Evolutionary conservation across 2,113 vertebrate genomes (phyloP).

Genomic region (Gavialis gangeticus): DNA sequence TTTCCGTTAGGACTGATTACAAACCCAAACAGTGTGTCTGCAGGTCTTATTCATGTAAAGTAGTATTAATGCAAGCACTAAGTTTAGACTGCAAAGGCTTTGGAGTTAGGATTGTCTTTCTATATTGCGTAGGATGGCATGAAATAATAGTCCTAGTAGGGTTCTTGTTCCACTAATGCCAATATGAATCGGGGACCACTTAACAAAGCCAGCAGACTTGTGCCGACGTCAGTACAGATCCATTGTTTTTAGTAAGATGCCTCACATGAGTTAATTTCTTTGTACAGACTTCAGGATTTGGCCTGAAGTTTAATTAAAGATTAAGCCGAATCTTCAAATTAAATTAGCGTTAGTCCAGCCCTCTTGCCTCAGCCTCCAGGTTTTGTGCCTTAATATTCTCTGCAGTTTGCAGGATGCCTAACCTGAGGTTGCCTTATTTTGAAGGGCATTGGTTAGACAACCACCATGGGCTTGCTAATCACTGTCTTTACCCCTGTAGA

Average conservation of each 20-base stretch:
- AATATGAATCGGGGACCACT: not conserved
- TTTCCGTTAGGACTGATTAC: not conserved
- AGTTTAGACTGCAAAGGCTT: not conserved
- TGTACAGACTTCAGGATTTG: not conserved
- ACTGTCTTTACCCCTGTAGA: conserved; percentile 40
- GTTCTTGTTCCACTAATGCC: not conserved
- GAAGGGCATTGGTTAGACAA: conserved; percentile 20
- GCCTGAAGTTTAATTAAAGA: not conserved
- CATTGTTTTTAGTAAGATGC: not conserved
- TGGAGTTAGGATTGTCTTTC: not conserved
- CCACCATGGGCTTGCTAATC: conserved; percentile 40
- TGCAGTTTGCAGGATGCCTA: not conserved
- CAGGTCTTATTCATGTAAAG: not conserved
- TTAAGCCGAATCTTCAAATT: not conserved
- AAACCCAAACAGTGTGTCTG: not conserved
- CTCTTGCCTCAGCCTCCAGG: not conserved
- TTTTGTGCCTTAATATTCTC: not conserved
- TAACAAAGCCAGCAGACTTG: not conserved
- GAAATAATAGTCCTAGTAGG: not conserved
- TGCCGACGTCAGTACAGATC: not conserved
- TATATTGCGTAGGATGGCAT: not conserved
- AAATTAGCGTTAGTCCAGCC: not conserved
- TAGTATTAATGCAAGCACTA: no score
- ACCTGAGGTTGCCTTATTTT: conserved; percentile 39
- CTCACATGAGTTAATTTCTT: not conserved